These are phyloP conservation scores for Lycorma delicatula DNA, from an alignment of 1,140 invertebrate genomes.

Conservation along the genomic window DNA sequence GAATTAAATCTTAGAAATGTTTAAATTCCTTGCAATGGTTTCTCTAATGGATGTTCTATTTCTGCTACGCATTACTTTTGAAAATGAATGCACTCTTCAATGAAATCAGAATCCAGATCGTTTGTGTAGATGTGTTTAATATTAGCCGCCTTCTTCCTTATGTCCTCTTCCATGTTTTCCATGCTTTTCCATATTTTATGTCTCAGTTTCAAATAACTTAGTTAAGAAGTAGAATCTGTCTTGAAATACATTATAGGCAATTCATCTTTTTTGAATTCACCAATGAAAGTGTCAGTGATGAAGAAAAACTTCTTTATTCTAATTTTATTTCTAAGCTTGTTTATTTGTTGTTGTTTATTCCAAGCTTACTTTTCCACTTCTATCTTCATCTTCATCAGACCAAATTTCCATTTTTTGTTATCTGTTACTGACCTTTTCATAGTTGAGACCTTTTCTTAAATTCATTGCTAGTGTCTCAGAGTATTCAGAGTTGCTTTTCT, in stretches of 20 bases:
- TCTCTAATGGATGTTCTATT: not conserved
- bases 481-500: conserved; percentile 14
- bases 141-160: not conserved
- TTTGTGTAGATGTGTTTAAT: conserved; percentile 9
- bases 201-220: conserved; percentile 17
- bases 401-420: conserved; percentile 19
- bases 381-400: conserved; percentile 16
- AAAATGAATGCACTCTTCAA: conserved; percentile 16
- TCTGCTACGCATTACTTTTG: conserved; percentile 10
- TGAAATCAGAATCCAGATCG: conserved; percentile 8
- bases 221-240: conserved; percentile 24
- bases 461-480: conserved; percentile 18
- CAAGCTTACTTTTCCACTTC: conserved; percentile 11
- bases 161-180: not conserved
- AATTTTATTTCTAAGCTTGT: too few species aligned
- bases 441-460: conserved; percentile 16
- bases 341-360: too few species aligned
- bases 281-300: conserved; percentile 22
- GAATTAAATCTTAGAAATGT: conserved; percentile 10
- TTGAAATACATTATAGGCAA: conserved; percentile 18
- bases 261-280: conserved; percentile 23
- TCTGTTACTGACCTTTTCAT: conserved; percentile 17
- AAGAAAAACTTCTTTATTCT: conserved; percentile 21
- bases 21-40: conserved; percentile 8
- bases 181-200: too few species aligned